Evolutionary conservation across 2,888 invertebrate genomes (phyloP).

Genomic region (Drosophila neonasuta): DNA sequence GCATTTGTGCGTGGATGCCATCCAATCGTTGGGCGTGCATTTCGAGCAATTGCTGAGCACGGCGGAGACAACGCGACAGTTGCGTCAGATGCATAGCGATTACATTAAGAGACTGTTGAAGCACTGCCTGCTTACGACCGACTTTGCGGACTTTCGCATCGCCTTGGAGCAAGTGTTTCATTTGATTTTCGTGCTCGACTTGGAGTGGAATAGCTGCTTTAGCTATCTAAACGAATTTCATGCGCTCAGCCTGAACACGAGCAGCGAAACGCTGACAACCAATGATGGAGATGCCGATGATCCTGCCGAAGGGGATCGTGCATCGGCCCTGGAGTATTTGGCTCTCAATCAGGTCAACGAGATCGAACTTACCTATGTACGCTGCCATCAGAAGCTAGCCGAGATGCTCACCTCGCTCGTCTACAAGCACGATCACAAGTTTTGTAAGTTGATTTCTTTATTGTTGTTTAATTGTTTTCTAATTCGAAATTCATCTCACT

Average conservation of each 20-base stretch:
- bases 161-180: conserved; percentile 80
- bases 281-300: conserved; percentile 43
- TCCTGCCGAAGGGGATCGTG: neutral
- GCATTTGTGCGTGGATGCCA: conserved; percentile 83
- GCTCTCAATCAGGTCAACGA: conserved; percentile 74
- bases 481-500: conserved; percentile 3
- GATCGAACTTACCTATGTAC: conserved; percentile 80
- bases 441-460: conserved; percentile 45
- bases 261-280: neutral
- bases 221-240: conserved; percentile 64
- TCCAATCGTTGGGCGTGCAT: conserved; percentile 80
- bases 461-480: neutral
- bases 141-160: conserved; percentile 58
- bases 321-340: conserved; percentile 55
- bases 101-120: conserved; percentile 77
- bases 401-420: conserved; percentile 76
- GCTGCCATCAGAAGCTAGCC: conserved; percentile 80
- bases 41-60: conserved; percentile 74
- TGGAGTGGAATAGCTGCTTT: conserved; percentile 79
- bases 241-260: conserved; percentile 43
- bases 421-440: conserved; percentile 47
- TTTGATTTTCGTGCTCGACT: conserved; percentile 76
- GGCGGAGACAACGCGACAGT: conserved; percentile 74
- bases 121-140: conserved; percentile 76
- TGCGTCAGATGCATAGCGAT: conserved; percentile 78